Base-by-base conservation (phyloP, 2,797 vertebrate species). In the Enteromius trimaculatus region DNA sequence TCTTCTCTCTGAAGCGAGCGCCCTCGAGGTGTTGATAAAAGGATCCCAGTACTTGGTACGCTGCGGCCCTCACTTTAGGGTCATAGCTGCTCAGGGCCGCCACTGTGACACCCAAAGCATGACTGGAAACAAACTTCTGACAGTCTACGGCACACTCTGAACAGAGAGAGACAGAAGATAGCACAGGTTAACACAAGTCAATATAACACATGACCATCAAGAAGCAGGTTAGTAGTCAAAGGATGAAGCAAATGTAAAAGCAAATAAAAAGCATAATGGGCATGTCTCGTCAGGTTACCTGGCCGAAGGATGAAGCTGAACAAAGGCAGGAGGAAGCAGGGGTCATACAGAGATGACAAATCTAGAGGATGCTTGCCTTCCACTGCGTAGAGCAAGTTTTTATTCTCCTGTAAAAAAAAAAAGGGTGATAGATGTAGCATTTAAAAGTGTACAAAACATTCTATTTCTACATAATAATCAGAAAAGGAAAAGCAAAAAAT, bases 31-130 rank as follows among this genome's bases (percentile, higher is more conserved):
- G 98, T 2, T 95, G 95, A 88, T 95, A 94, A 92, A 96, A 98
- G 76, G 94, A 95, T 47, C 92, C 95, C 71, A 99, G 92, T 44
- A 98, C 91, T 0, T 94, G 94, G 75, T 96, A 98, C 0, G 96
- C 97, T 0, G 94, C 95, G 0, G 96, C 96, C 84, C 98, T 93
- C 92, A 97, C 89, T 83, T 93, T 96, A 39, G 93, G 88, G 90
- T 99, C 96, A 0, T 96, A 97, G 92, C 98, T 99, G 88, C 98
- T 99, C 10, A 99, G 95, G 9, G 97, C 95, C 53, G 91, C 92
- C 2, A 97, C 86, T 0, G 96, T 95, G 0, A 99, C 87, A 0
- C 96, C 96, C 49, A 99, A 86, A 55, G 96, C 96, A 1, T 97
- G 96, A 80, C 95, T 94, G 70, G 97, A 97, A 4, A 98, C 93